phyloP scores from a whole-genome alignment of 2,797 vertebrate genomes.

The Anolis apletophallus region DNA sequence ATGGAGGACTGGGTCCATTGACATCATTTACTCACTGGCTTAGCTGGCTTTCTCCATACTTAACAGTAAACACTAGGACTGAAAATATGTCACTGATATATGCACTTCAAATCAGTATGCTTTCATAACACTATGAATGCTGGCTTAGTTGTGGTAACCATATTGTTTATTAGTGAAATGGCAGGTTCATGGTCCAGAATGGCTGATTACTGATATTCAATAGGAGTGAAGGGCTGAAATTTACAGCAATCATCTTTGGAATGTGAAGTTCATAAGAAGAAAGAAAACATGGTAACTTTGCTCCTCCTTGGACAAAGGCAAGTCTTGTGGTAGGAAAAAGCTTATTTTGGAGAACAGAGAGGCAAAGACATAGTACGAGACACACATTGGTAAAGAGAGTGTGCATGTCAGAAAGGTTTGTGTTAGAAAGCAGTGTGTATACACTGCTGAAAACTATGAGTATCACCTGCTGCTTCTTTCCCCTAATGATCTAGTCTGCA shows the following conservation, averaged over 20 bases:
- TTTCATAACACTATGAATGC: neutral
- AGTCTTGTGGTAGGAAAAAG: neutral
- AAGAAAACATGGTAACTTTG: neutral
- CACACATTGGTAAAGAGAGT: neutral
- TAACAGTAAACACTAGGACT: neutral
- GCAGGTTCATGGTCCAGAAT: neutral
- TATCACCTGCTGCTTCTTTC: neutral
- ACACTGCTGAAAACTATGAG: neutral
- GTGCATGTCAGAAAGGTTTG: too few species aligned
- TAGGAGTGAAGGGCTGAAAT: neutral
- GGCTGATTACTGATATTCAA: neutral
- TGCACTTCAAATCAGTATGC: neutral
- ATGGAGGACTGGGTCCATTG: neutral
- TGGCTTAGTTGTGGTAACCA: neutral
- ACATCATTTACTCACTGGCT: neutral
- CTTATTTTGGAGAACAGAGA: neutral
- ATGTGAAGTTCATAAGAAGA: neutral
- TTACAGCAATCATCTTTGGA: neutral
- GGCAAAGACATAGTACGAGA: neutral
- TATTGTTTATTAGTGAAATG: neutral
- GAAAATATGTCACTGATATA: neutral
- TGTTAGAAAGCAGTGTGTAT: neutral
- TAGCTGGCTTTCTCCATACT: neutral
- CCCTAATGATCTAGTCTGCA: neutral
- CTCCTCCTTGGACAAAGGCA: neutral